Evolutionary conservation across 2,888 invertebrate species (phyloP).

Genomic region (Dynastes tityus): DNA sequence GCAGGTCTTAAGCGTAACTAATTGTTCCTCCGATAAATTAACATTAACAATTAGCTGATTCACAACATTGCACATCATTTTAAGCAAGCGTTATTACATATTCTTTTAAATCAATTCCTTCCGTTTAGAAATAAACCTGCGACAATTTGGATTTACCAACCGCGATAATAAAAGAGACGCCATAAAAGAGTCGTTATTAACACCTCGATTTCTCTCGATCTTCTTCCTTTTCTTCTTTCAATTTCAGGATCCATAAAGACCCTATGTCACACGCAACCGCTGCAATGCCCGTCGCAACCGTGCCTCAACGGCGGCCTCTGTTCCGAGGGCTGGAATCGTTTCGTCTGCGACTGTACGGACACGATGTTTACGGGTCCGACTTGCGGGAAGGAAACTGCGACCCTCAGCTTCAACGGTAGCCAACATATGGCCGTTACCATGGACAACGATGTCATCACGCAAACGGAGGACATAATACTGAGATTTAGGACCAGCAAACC

Average conservation of each 20-base stretch:
- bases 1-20: no score
- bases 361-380: slow-evolving; percentile 93
- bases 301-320: slow-evolving; percentile 93
- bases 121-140: no score
- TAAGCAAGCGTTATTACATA: no score
- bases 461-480: slow-evolving; percentile 91
- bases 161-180: background rate
- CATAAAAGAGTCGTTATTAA: slow-evolving; percentile 34
- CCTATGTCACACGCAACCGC: slow-evolving; percentile 87
- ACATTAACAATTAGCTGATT: no score
- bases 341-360: slow-evolving; percentile 91
- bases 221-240: slow-evolving; percentile 17
- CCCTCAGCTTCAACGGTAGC: slow-evolving; percentile 89
- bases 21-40: no score
- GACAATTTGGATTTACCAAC: background rate
- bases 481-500: slow-evolving; percentile 89
- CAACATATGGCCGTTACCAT: slow-evolving; percentile 79
- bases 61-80: no score
- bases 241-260: slow-evolving; percentile 87
- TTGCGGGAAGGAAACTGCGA: slow-evolving; percentile 92
- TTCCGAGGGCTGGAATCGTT: slow-evolving; percentile 94
- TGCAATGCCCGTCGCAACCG: slow-evolving; percentile 88
- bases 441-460: slow-evolving; percentile 71
- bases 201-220: background rate
- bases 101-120: no score